phyloP scores from a whole-genome alignment of 2,888 invertebrate genomes.

The Himalopsyche japonica region DNA sequence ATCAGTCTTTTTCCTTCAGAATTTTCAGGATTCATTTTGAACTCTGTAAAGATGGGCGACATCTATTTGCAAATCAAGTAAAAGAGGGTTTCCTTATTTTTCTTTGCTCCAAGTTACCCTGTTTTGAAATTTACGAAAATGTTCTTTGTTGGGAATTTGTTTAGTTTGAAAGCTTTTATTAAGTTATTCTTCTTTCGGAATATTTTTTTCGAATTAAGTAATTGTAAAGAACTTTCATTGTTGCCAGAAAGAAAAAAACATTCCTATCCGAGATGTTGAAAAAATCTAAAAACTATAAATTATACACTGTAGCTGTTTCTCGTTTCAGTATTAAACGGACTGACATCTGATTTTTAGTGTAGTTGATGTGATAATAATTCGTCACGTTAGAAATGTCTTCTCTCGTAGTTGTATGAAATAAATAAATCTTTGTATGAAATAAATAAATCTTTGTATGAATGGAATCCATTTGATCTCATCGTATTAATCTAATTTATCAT shows the following conservation, averaged over 20 bases:
- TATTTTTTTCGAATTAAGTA: neutral
- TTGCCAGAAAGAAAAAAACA: neutral
- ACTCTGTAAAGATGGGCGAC: neutral
- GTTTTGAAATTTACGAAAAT: neutral
- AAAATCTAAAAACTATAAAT: too few relatives aligned
- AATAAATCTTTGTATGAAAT: too few relatives aligned
- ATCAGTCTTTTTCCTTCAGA: neutral
- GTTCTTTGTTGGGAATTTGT: neutral
- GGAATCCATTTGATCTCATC: too few relatives aligned
- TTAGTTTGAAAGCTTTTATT: constrained; percentile 1
- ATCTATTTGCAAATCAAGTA: neutral
- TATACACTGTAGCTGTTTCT: too few relatives aligned
- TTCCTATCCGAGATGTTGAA: neutral
- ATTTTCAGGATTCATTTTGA: neutral
- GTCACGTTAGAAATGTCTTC: too few relatives aligned
- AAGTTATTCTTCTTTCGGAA: neutral
- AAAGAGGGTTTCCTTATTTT: neutral
- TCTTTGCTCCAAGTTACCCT: neutral
- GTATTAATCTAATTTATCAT: too few relatives aligned
- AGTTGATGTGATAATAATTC: too few relatives aligned
- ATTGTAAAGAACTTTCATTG: neutral
- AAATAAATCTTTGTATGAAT: too few relatives aligned
- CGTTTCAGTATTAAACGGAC: too few relatives aligned
- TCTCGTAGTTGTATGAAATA: too few relatives aligned
- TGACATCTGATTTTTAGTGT: too few relatives aligned